Base-by-base conservation (phyloP, 2,888 invertebrate genomes). In the Cephus sareptanus region DNA sequence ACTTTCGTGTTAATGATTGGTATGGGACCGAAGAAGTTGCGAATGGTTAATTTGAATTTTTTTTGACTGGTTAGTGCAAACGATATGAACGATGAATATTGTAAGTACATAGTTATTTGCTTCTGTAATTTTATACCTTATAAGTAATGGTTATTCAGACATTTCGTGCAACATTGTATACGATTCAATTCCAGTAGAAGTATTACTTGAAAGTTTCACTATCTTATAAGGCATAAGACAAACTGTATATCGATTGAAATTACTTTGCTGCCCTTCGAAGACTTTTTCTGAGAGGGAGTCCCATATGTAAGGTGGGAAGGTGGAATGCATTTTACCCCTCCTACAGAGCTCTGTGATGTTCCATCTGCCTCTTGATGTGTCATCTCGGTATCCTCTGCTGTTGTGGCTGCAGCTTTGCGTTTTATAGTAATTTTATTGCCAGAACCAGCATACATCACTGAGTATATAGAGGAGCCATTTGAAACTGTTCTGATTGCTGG, bases 361-460 rank as follows among this genome's bases (percentile, higher is more conserved):
- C 93, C 87, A 89, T 92, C 85, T 88, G 88, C 83, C 89, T 87
- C 91, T 83, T 92, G 93, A 86, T 90, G 89, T 35, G 92, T 87
- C 74, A 77, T 77, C 11, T 94, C 93, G 73, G 92, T 91, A 76
- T 94, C 94, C 81, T 94, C 94, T 30, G 80, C 79, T 56, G 85
- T 81, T 12, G 70, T 33, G 37, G 89, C 89, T 31, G 94, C 92
- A 78, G 94, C 94, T 93, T 96, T 96, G 84, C 96, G 93, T 91
- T 96, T 96, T 84, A 96, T 96, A 74, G 96, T 96, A 85, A 96
- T 96, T 93, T 96, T 96, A 91, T 96, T 96, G 76, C 96, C 96
- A 83, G 95, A 94, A 30, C 96, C 96, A 77, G 96, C 95, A 92
- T 96, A 96, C 93, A 96, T 94, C 74, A 96, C 96, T 81, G 96